A percentile compares a stretch with the other conserved stretches of the same genome.
phyloP scores from a whole-genome alignment of 2,888 invertebrate species.

The Lathronympha strigana region DNA sequence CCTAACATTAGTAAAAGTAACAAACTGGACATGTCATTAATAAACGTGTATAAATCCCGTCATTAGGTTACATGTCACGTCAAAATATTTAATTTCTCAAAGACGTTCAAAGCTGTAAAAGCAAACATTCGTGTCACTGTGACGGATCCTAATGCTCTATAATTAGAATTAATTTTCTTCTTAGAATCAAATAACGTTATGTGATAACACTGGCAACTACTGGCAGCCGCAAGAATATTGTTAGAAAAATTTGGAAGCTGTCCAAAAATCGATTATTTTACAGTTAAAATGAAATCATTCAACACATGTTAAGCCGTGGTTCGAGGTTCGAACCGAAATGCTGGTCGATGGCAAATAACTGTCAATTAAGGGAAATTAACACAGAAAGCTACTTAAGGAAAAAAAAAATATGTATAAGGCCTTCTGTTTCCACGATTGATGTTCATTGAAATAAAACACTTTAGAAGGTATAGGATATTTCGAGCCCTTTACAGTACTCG shows the following conservation, averaged over 20 bases:
- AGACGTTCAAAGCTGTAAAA: conserved; percentile 36
- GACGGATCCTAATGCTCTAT: conserved; percentile 64
- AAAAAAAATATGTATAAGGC: too few relatives aligned
- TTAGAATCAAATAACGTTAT: conserved; percentile 74
- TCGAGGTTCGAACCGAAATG: neutral
- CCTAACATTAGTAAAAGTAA: too few relatives aligned
- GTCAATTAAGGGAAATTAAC: neutral
- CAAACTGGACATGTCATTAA: neutral
- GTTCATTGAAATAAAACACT: too few relatives aligned
- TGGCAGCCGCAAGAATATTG: conserved; percentile 70
- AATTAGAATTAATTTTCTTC: conserved; percentile 75
- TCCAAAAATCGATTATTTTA: conserved; percentile 80
- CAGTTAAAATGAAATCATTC: conserved; percentile 69
- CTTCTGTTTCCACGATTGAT: too few relatives aligned
- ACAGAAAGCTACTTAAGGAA: neutral
- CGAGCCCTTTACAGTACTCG: too few relatives aligned
- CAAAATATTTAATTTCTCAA: conserved; percentile 31
- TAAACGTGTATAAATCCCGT: neutral
- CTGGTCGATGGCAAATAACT: neutral
- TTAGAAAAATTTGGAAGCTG: conserved; percentile 69
- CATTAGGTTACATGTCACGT: conserved; percentile 20
- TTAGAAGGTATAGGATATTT: too few relatives aligned
- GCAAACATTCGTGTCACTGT: conserved; percentile 44
- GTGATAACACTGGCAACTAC: conserved; percentile 72
- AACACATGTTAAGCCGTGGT: conserved; percentile 25